Evolutionary conservation across 2,797 vertebrate genomes (phyloP), one percentile per base, ranked within the genome.

Genomic region (Acanthiza pusilla): DNA sequence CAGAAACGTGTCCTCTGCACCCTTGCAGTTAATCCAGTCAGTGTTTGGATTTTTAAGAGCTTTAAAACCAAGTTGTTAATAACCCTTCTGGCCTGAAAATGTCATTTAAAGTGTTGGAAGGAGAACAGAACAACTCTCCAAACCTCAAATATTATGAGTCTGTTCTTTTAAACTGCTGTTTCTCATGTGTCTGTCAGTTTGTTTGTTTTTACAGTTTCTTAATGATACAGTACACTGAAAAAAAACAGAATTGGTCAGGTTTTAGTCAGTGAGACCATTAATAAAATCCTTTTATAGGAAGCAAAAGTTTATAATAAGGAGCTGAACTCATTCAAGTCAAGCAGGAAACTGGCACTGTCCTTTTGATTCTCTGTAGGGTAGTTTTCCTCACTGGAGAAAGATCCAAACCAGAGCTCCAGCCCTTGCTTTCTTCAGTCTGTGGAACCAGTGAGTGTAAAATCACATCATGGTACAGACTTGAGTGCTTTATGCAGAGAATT

Each of bases 1-100:
- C 62, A 95, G 72, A 97, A 96, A 87, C 29, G 40, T 91, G 85
- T 47, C 40, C 89, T 97, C 93, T 93, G 54, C 75, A 93, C 80
- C 34, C 66, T 83, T 81, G 23, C 16, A 91, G 72, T 85, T 92
- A 96, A 95, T 89, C 48, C 77, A 86, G 76, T 27, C 58, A 76
- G 47, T 86, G 83, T 96, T 94, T 93, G 48, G 62, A 55, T 82
- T 94, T 90, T 86, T 75, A 91, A 94, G 72, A 89, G 84, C 70
- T 92, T 93, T 94, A 85, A 88, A 85, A 87, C 27, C 19, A 75
- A 85, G 57, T 88, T 93, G 74, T 79, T 93, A 90, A 87, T 93
- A 94, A 82, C 16, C 53, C 42, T 82, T 80, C 43, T 94, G 78
- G 68, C 78, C 66, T 88, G 43, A 89, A 95, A 96, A 93, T 77